These are phyloP conservation scores for Heliornis fulica DNA, from an alignment of 2,113 vertebrate genomes.

Conservation along the genomic window DNA sequence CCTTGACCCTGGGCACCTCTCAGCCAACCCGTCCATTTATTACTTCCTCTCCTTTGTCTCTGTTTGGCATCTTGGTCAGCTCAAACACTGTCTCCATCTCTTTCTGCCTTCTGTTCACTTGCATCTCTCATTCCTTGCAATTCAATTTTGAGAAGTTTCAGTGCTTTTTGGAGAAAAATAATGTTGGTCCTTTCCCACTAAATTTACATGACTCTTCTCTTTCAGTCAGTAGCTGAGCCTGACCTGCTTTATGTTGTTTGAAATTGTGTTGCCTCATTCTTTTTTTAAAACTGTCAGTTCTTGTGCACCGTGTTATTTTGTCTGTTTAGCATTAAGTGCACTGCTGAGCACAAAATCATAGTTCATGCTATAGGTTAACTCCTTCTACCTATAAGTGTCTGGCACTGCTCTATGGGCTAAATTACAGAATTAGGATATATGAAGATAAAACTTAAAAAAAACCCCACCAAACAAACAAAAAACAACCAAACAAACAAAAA, in stretches of 20 bases:
- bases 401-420: background rate
- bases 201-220: background rate
- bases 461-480: too few species aligned
- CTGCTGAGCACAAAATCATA: background rate
- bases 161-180: background rate
- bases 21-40: background rate
- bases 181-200: background rate
- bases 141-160: background rate
- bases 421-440: background rate
- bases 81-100: background rate
- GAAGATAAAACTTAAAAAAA: background rate
- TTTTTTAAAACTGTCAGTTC: background rate
- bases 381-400: background rate
- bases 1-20: background rate
- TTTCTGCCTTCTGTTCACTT: background rate
- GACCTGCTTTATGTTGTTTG: background rate
- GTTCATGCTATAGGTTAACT: background rate
- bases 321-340: background rate
- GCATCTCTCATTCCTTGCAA: background rate
- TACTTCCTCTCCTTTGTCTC: background rate
- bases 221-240: background rate
- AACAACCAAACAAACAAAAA: too few species aligned
- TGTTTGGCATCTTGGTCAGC: background rate
- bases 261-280: background rate
- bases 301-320: background rate